Conservation (phyloP, 2,797 vertebrate genomes). For the Channa striata region DNA sequence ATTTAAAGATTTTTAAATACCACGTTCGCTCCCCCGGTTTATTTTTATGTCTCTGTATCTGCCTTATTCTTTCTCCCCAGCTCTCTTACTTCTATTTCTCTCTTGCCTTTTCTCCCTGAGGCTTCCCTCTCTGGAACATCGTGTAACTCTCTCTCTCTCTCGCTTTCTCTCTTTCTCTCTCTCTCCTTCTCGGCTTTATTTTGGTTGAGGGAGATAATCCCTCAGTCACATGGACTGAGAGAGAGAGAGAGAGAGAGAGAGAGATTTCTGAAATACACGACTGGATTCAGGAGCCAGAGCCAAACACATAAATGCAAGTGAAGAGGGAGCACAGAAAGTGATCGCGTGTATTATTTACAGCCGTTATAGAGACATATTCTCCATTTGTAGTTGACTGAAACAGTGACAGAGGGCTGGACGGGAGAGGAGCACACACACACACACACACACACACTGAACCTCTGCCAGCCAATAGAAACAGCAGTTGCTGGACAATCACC, state of each 20-base stretch:
- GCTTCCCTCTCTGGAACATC: constrained; percentile 26
- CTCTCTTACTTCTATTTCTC: neutral
- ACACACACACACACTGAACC: constrained; percentile 26
- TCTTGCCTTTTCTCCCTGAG: neutral
- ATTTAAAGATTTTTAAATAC: neutral
- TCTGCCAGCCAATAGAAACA: constrained; percentile 57
- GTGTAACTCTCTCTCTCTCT: constrained; percentile 14
- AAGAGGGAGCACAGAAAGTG: neutral
- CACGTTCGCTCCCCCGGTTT: neutral
- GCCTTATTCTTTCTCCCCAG: no score
- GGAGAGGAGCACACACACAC: no score
- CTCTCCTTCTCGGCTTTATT: constrained; percentile 52
- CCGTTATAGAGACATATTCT: constrained; percentile 33
- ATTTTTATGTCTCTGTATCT: neutral
- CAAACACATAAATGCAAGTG: constrained; percentile 6
- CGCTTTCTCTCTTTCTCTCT: constrained; percentile 9
- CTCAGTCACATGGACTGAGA: constrained; percentile 59
- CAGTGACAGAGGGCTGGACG: constrained; percentile 13
- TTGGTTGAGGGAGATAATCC: constrained; percentile 71
- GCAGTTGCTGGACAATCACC: constrained; percentile 67
- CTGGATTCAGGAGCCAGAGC: constrained; percentile 36
- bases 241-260: constrained; percentile 19
- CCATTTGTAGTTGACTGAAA: constrained; percentile 30
- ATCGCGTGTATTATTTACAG: constrained; percentile 11
- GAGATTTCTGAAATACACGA: constrained; percentile 55